Evolutionary conservation across 2,797 vertebrate species (phyloP), one percentile per base, ranked within the genome.

Genomic region (Lacerta agilis): DNA sequence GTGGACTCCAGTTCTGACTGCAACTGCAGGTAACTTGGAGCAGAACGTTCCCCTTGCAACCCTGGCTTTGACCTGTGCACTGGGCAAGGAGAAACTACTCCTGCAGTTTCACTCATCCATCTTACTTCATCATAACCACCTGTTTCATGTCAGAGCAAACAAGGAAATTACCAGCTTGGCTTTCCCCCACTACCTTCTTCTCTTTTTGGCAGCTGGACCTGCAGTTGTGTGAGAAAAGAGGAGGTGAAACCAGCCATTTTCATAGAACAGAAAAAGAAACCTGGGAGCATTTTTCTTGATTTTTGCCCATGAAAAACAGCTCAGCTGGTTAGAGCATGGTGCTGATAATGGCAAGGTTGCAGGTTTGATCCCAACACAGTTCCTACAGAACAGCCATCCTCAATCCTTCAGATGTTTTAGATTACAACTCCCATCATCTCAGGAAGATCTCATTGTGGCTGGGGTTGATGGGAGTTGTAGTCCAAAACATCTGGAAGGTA

Each of bases 201-300:
- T 43, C 49, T 81, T 85, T 85, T 64, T 23, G 86, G 86, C 79
- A 81, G 49, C 86, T 64, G 67, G 29, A 45, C 38, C 69, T 80
- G 67, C 49, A 66, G 38, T 66, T 8, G 73, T 85, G 38, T 45
- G 38, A 77, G 73, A 13, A 45, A 23, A 66, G 41, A 85, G 27
- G 73, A 43, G 38, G 69, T 27, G 38, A 73, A 77, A 43, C 27
- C 49, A 84, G 82, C 15, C 73, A 77, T 55, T 45, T 41, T 45
- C 38, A 85, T 41, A n/a, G 38, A 64, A 23, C 38, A 66, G 27
- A 27, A 17, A 67, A 76, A 6, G 58, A 77, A 85, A 43, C 43
- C 38, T 0, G 5, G n/a, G 27, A 77, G 38, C 73, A 45, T 66
- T 75, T 4, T 27, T 27, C 43, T 66, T 66, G 83, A 1, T 33